Evolutionary conservation across 53 echinoderm and acorn worm species (phyloP).

Genomic region (Temnopleurus reevesii): DNA sequence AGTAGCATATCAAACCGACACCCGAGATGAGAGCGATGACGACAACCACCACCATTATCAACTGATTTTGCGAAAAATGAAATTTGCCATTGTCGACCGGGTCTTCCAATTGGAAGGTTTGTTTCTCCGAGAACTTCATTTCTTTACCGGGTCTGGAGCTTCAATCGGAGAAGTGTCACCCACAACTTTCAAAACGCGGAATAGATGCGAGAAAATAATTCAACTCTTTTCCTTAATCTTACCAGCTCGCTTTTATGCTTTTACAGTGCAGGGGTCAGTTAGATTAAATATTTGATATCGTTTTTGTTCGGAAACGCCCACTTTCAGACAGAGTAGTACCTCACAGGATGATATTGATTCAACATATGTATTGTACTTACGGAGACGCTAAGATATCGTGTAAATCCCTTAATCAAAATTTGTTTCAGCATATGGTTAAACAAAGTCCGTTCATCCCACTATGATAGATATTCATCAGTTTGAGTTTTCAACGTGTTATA

Average conservation of each 20-base stretch:
- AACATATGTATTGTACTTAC: too few species aligned
- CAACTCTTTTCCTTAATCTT: background rate
- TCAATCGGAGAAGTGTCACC: background rate
- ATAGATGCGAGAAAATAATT: background rate
- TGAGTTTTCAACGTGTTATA: too few species aligned
- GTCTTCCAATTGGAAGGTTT: background rate
- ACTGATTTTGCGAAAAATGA: background rate
- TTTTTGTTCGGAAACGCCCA: background rate
- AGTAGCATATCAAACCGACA: slow-evolving; percentile 84
- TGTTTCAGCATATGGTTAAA: too few species aligned
- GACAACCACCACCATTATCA: slow-evolving; percentile 68
- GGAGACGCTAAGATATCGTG: too few species aligned
- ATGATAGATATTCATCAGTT: too few species aligned
- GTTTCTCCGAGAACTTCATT: background rate
- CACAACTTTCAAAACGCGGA: background rate
- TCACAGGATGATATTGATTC: too few species aligned
- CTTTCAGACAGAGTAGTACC: background rate
- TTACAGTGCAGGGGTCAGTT: background rate
- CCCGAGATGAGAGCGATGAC: slow-evolving; percentile 64
- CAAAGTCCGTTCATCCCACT: too few species aligned
- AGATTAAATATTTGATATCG: background rate
- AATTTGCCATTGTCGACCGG: background rate
- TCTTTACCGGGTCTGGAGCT: background rate
- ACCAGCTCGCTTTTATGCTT: background rate
- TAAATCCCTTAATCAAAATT: too few species aligned